Percentiles rank a stretch among this genome's conserved stretches.
These are phyloP conservation scores for Tokudaia tokunoshimensis DNA, from an alignment of 2,797 vertebrate species.

Conservation along the genomic window DNA sequence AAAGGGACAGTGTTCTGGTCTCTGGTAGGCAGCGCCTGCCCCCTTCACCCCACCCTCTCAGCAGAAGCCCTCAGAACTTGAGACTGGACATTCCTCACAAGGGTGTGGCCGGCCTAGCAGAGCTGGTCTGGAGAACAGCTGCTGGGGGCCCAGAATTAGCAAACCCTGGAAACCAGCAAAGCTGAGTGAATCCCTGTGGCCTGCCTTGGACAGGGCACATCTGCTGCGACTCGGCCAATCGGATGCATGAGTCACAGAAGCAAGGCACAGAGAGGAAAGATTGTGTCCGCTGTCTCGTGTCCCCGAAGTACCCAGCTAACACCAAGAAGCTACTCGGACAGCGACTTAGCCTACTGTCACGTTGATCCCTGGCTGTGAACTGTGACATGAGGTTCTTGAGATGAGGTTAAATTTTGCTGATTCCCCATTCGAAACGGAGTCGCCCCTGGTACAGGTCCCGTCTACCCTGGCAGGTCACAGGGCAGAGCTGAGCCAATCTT, in stretches of 20 bases:
- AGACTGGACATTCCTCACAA: slow-evolving; percentile 58
- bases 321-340: background rate
- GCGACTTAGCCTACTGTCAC: background rate
- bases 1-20: background rate
- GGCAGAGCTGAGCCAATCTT: background rate
- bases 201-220: slow-evolving; percentile 10
- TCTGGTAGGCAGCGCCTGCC: background rate
- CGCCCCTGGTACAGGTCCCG: background rate
- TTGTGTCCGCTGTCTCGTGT: background rate
- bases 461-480: background rate
- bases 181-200: slow-evolving; percentile 12
- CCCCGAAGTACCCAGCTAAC: background rate
- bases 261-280: slow-evolving; percentile 32
- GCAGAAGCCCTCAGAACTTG: slow-evolving; percentile 34
- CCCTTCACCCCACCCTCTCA: background rate
- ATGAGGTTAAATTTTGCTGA: slow-evolving; percentile 82
- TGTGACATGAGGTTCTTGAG: slow-evolving; percentile 60
- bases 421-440: slow-evolving; percentile 62
- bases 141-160: slow-evolving; percentile 65
- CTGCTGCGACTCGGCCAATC: background rate
- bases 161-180: slow-evolving; percentile 66
- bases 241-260: slow-evolving; percentile 1
- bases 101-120: slow-evolving; percentile 57
- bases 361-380: slow-evolving; percentile 57
- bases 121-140: slow-evolving; percentile 65